These are phyloP conservation scores for Cynocephalus volans DNA, from an alignment of 2,113 vertebrate genomes.

Conservation along the genomic window DNA sequence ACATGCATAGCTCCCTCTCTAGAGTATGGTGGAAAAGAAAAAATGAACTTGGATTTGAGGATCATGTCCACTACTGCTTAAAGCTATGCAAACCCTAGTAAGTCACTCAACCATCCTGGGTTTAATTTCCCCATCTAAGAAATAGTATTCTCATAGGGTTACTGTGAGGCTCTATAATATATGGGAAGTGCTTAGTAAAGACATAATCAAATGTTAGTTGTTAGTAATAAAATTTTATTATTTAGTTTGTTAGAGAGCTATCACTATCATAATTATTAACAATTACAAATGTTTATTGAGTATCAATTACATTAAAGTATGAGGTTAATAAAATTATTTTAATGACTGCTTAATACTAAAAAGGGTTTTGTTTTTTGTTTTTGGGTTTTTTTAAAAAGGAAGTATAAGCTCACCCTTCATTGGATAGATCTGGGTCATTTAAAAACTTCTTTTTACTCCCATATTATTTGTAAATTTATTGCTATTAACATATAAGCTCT, in stretches of 20 bases:
- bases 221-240: conserved; percentile 62
- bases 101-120: background rate
- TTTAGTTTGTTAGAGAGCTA: conserved; percentile 49
- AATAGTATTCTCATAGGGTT: background rate
- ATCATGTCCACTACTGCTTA: background rate
- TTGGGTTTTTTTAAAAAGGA: background rate
- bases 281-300: conserved; percentile 45
- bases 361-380: background rate
- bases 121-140: conserved; percentile 47
- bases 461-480: conserved; percentile 42
- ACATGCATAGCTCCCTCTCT: background rate
- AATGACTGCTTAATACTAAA: conserved; percentile 41
- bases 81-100: background rate
- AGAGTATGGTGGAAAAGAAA: background rate
- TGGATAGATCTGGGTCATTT: background rate
- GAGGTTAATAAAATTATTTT: conserved; percentile 66
- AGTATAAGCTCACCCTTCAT: background rate
- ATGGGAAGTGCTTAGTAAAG: background rate
- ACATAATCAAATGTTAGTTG: conserved; percentile 25
- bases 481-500: background rate
- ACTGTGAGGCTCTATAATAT: background rate
- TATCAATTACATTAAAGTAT: conserved; percentile 30
- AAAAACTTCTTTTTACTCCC: background rate
- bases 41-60: background rate
- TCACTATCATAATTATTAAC: conserved; percentile 55